Evolutionary conservation across 1,140 invertebrate genomes (phyloP).

Genomic region (Oreohelix idahoensis): DNA sequence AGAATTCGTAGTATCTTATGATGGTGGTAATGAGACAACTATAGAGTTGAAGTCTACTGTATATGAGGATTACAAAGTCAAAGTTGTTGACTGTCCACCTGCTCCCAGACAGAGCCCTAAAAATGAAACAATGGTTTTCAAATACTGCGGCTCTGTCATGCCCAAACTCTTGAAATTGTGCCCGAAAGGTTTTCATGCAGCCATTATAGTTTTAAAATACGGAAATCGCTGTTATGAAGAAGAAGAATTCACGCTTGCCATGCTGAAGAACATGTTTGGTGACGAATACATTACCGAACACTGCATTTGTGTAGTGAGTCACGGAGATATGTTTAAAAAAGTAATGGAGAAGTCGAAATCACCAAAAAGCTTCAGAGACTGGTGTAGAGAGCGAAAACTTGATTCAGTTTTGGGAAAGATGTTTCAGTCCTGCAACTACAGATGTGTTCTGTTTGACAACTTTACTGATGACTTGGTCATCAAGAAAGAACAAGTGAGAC

Average conservation of each 20-base stretch:
- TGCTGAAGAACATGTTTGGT: not conserved
- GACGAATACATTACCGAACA: not conserved
- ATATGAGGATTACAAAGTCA: not conserved
- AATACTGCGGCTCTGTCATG: not conserved
- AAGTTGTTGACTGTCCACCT: not conserved
- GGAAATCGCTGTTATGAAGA: not conserved
- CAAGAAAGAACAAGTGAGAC: not conserved
- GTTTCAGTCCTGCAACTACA: constrained; percentile 1
- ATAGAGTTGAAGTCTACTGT: not conserved
- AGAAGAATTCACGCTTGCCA: not conserved
- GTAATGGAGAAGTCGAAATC: not conserved
- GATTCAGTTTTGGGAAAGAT: not conserved
- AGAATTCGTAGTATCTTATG: not conserved
- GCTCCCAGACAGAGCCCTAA: not conserved
- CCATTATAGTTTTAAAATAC: not conserved
- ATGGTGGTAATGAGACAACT: not conserved
- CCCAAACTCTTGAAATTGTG: not conserved
- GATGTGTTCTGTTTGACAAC: constrained; percentile 10
- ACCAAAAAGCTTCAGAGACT: not conserved
- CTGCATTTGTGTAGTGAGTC: not conserved
- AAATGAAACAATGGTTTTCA: not conserved
- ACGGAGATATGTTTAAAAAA: not conserved
- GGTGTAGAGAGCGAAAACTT: not conserved
- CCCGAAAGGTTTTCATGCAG: not conserved
- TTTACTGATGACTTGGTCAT: not conserved